Conservation (phyloP, 2,797 vertebrate genomes). For the Chelon auratus region DNA sequence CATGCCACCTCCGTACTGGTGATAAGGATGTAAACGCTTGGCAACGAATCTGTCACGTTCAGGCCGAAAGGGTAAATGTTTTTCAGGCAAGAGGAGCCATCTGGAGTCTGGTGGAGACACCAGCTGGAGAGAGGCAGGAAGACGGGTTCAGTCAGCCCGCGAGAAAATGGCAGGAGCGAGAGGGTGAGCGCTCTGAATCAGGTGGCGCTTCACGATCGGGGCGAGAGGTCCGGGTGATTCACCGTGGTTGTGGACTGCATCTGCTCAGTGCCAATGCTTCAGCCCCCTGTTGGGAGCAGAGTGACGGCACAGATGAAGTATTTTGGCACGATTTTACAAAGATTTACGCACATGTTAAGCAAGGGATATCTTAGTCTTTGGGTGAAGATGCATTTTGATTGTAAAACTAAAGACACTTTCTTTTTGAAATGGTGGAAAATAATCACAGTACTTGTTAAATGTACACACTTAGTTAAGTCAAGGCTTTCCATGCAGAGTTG, state of each 20-base stretch:
- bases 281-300: conserved; percentile 10
- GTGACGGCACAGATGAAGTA: neutral
- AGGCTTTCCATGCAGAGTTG: no score
- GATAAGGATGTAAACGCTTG: conserved; percentile 53
- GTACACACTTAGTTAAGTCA: no score
- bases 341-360: no score
- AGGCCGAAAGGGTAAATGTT: conserved; percentile 76
- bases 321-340: no score
- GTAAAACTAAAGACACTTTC: neutral
- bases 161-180: conserved; percentile 60
- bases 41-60: conserved; percentile 66
- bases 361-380: no score
- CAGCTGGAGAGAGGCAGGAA: conserved; percentile 75
- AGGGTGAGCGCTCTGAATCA: conserved; percentile 59
- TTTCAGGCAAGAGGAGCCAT: conserved; percentile 75
- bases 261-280: conserved; percentile 25
- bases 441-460: no score
- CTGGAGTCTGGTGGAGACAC: conserved; percentile 79
- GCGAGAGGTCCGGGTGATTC: conserved; percentile 56
- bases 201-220: conserved; percentile 54
- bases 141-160: conserved; percentile 51
- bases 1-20: conserved; percentile 51
- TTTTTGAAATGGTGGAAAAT: no score
- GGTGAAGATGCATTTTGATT: neutral
- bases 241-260: conserved; percentile 17